These are phyloP conservation scores for Mesochorus sp. DNA, from an alignment of 2,888 invertebrate species.

Conservation along the genomic window DNA sequence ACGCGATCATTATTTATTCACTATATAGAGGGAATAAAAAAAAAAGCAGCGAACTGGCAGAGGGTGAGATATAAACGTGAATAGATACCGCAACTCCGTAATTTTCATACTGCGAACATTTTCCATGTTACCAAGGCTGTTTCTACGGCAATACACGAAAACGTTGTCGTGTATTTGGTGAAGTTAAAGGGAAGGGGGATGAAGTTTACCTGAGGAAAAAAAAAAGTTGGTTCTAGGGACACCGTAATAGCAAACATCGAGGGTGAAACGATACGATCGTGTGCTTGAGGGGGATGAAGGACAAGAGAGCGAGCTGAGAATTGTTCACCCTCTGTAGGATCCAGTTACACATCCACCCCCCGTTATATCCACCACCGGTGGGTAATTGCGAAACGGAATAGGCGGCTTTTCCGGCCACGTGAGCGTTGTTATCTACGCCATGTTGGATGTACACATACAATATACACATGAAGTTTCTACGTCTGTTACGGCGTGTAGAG, in stretches of 20 bases:
- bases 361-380: not conserved
- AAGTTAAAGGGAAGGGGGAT: constrained; percentile 36
- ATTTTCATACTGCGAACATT: constrained; percentile 36
- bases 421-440: constrained; percentile 51
- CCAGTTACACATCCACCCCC: constrained; percentile 23
- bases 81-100: constrained; percentile 14
- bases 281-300: too few relatives aligned
- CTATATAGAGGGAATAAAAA: constrained; percentile 16
- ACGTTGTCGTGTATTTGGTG: not conserved
- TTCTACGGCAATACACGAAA: not conserved
- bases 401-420: constrained; percentile 53
- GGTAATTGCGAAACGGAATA: constrained; percentile 56
- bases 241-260: constrained; percentile 1
- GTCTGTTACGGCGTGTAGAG: not conserved
- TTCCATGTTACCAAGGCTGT: constrained; percentile 10
- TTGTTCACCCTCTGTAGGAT: constrained; percentile 22
- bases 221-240: not conserved
- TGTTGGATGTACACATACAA: not conserved
- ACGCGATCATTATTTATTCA: constrained; percentile 61
- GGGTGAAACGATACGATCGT: constrained; percentile 12
- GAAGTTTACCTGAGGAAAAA: constrained; percentile 15
- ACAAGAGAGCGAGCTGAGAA: not conserved
- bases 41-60: constrained; percentile 19
- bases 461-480: not conserved
- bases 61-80: constrained; percentile 27